Evolutionary conservation across 2,888 invertebrate species (phyloP).

Genomic region (Andrena fulva): DNA sequence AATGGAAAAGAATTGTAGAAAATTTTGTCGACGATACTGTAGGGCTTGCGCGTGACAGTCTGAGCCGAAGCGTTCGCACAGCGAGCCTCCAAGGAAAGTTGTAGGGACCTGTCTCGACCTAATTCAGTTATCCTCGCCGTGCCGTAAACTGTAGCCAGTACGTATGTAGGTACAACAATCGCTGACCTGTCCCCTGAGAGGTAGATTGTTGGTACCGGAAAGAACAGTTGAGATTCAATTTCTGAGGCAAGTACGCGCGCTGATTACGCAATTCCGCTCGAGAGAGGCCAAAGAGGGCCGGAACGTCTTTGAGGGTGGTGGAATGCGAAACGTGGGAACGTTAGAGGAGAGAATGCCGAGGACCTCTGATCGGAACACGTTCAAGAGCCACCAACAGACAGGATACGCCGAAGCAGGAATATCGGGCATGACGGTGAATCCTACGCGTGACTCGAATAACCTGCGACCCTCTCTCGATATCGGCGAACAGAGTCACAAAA

Average conservation of each 20-base stretch:
- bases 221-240: constrained; percentile 36
- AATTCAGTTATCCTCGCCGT: too few species aligned
- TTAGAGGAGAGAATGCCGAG: constrained; percentile 20
- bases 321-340: constrained; percentile 55
- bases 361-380: constrained; percentile 48
- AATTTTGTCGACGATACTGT: too few species aligned
- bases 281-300: not conserved
- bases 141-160: not conserved
- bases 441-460: constrained; percentile 70
- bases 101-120: too few species aligned
- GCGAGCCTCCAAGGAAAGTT: too few species aligned
- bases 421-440: constrained; percentile 65
- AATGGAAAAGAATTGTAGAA: too few species aligned
- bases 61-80: too few species aligned
- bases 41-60: too few species aligned
- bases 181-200: not conserved
- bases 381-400: constrained; percentile 37
- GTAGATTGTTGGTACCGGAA: constrained; percentile 3
- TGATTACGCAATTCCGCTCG: constrained; percentile 38
- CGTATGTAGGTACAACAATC: not conserved
- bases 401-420: constrained; percentile 57
- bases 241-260: constrained; percentile 11
- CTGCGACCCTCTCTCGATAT: constrained; percentile 9
- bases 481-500: constrained; percentile 25
- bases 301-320: constrained; percentile 47